Evolutionary conservation across 2,113 vertebrate species (phyloP).

Genomic region (Neomonachus schauinslandi): DNA sequence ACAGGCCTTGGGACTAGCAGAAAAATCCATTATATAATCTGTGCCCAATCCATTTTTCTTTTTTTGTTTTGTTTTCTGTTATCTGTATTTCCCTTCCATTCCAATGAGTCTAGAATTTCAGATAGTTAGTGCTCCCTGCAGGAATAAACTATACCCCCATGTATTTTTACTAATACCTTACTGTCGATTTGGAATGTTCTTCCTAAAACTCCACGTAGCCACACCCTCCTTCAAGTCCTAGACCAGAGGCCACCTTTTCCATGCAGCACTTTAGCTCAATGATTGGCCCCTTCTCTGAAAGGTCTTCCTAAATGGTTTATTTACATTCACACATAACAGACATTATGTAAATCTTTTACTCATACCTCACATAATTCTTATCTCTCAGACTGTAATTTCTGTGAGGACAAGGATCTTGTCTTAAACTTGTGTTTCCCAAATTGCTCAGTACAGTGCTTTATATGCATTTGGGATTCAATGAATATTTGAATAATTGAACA

Average conservation of each 20-base stretch:
- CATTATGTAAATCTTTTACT: neutral
- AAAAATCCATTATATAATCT: neutral
- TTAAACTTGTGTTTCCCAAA: neutral
- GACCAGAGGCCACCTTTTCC: neutral
- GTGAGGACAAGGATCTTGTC: constrained; percentile 11
- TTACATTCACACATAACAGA: neutral
- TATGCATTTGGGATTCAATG: neutral
- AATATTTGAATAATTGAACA: neutral
- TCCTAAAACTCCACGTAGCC: neutral
- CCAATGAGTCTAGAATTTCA: neutral
- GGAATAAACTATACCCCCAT: neutral
- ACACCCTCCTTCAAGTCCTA: neutral
- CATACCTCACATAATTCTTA: neutral
- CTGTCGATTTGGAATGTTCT: neutral
- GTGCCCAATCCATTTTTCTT: neutral
- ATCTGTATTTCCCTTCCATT: constrained; percentile 8
- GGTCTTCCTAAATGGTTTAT: neutral
- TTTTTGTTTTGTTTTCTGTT: constrained; percentile 40
- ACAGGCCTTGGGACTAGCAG: neutral
- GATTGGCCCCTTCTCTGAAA: neutral
- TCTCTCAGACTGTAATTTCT: neutral
- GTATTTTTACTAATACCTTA: neutral
- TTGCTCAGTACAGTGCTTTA: neutral
- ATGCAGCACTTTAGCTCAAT: neutral
- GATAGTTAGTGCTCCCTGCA: neutral